Evolutionary conservation across 64 coral and sea anemone species (phyloP), one percentile per base, ranked within the genome.

Genomic region (Pocillopora verrucosa): DNA sequence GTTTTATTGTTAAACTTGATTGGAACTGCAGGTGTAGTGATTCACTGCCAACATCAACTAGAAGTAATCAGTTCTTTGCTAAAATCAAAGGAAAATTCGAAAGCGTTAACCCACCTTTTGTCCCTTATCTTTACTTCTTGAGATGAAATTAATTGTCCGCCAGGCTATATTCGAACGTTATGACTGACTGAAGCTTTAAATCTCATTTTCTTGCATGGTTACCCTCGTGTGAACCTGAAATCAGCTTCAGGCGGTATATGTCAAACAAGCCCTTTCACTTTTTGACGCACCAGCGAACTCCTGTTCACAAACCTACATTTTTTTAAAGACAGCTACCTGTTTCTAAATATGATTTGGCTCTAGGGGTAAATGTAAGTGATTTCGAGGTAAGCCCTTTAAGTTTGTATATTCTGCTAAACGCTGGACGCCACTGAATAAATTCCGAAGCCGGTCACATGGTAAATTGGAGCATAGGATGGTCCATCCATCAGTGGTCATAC

Each of bases 121-220:
- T 70, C n/a, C 10, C 67, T 24, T 24, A 25, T 24, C n/a, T 16
- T 70, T 25, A 19, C 20, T 20, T n/a, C 20, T n/a, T 70, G 20
- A 11, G 67, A n/a, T 30, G 25, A 70, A 11, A 70, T 11, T n/a
- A 20, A 11, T 4, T 70, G 67, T 70, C 11, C 67, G 25, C 58
- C 26, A 58, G 78, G 58, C 25, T 81, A 9, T 16, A 62, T 36
- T 63, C 26, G 78, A 20, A 61, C 7, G 19, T 79, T 59, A 25
- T 15, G 38, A 81, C 13, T 25, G 56, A 81, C 3, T 15, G 10
- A 34, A 36, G 78, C 16, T 81, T 60, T 60, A 20, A 25, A 24
- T 11, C 10, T 70, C 25, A 20, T 70, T 70, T 70, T 30, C 67
- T 81, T 25, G 77, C 77, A 3, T 79, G 77, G 77, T 81, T 81